Evolutionary conservation across 2,888 invertebrate genomes (phyloP), one percentile per base, ranked within the genome.

Genomic region (Linyphia triangularis): DNA sequence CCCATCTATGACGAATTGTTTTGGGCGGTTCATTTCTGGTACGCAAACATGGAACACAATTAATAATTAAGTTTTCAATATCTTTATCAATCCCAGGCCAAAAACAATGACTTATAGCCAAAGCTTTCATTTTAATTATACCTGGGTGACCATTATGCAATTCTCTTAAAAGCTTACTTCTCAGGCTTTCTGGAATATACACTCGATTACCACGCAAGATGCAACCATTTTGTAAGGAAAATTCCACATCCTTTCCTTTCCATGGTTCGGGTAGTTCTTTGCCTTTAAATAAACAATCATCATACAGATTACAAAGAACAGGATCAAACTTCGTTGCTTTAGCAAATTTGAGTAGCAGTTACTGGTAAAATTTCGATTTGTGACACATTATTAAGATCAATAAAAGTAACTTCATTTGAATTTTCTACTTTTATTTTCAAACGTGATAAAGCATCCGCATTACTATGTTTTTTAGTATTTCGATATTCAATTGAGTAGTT

Each of bases 121-220:
- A 69, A 57, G 59, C 69, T 57, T 81, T 81, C 81, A 81, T 81
- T 69, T 81, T 81, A 37, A 81, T 69, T 57, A 81, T 81, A 57
- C 69, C 69, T 57, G 69, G 59, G 69, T 81, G 81, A 59, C 81
- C 81, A 59, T 13, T 5, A n/a, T 51, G 51, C 9, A 51, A 16
- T 51, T 51, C 51, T 5, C 5, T 16, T 51, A 51, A 51, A 59
- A 77, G 30, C 28, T 28, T 24, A 28, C 33, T 37, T 33, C 16
- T 13, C 5, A 13, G n/a, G 5, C n/a, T 51, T n/a, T 51, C n/a
- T 51, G 51, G 51, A n/a, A 51, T 51, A n/a, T n/a, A 2, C 6
- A 51, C 91, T 77, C 77, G 9, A 0, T 13, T 19, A 61, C 51
- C 51, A 16, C n/a, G 5, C 5, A 51, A n/a, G 13, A 51, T 51